Evolutionary conservation across 2,888 invertebrate genomes (phyloP).

Genomic region (Mamestra brassicae): DNA sequence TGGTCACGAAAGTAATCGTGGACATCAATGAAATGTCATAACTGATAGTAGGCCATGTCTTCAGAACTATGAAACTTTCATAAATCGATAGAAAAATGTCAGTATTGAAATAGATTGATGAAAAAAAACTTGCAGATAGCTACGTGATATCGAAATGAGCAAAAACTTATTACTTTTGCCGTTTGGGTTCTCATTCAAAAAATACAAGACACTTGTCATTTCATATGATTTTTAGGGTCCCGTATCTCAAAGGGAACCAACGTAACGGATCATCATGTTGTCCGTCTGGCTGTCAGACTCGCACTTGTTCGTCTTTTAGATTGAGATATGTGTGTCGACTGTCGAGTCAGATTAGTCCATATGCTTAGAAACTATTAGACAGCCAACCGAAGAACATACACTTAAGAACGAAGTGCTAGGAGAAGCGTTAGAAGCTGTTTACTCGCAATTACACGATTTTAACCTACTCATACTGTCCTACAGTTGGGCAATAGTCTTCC

Average conservation of each 20-base stretch:
- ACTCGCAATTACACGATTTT: no score
- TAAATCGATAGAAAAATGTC: conserved; percentile 31
- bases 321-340: no score
- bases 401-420: no score
- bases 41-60: conserved; percentile 33
- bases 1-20: conserved; percentile 42
- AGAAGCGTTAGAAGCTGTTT: no score
- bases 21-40: conserved; percentile 30
- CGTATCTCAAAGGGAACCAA: neutral
- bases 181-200: conserved; percentile 3
- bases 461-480: no score
- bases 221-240: neutral
- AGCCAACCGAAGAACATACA: no score
- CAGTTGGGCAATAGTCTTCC: no score
- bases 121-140: conserved; percentile 20
- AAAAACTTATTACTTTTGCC: conserved; percentile 10
- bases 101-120: conserved; percentile 13
- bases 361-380: no score
- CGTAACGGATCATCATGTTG: no score
- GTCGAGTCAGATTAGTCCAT: no score
- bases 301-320: no score
- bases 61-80: conserved; percentile 42
- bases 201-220: neutral
- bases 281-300: no score
- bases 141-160: conserved; percentile 23